Percentiles rank a stretch among this genome's conserved stretches.
These are phyloP conservation scores for Dugesia japonica DNA, from an alignment of 2,888 invertebrate genomes.

Conservation along the genomic window DNA sequence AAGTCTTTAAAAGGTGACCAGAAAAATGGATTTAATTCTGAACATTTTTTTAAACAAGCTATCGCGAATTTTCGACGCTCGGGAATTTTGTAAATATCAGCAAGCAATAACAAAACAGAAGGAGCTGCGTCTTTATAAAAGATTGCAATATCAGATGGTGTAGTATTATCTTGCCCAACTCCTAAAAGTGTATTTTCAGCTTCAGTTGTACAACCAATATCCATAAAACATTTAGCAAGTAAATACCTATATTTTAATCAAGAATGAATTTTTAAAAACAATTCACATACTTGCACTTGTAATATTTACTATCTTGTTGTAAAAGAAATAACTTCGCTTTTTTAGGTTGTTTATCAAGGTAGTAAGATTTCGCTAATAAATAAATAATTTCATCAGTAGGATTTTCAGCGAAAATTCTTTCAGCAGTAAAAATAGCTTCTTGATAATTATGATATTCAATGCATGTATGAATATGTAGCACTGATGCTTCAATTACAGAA, in stretches of 20 bases:
- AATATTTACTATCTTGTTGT: not conserved
- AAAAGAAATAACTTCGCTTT: not conserved
- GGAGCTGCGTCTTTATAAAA: not conserved
- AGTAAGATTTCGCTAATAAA: not conserved
- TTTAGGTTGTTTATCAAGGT: not conserved
- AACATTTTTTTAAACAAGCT: not conserved
- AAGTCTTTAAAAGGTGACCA: not conserved
- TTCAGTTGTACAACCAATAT: not conserved
- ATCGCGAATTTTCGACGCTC: not conserved
- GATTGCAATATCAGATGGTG: not conserved
- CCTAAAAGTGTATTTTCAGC: not conserved
- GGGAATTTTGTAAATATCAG: not conserved
- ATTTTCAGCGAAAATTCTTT: conserved; percentile 5
- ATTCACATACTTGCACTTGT: conserved; percentile 5
- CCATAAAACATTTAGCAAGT: not conserved
- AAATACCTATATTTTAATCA: no score
- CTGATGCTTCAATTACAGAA: not conserved
- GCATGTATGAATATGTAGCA: not conserved
- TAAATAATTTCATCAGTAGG: not conserved
- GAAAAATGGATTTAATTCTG: not conserved
- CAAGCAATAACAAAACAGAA: not conserved
- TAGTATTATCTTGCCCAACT: not conserved
- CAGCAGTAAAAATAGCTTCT: conserved; percentile 3
- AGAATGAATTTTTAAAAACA: no score
- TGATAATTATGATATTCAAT: not conserved